Percentiles rank a stretch among this genome's conserved stretches.
These are phyloP conservation scores for Biston betularia DNA, from an alignment of 2,888 invertebrate species.

Conservation along the genomic window DNA sequence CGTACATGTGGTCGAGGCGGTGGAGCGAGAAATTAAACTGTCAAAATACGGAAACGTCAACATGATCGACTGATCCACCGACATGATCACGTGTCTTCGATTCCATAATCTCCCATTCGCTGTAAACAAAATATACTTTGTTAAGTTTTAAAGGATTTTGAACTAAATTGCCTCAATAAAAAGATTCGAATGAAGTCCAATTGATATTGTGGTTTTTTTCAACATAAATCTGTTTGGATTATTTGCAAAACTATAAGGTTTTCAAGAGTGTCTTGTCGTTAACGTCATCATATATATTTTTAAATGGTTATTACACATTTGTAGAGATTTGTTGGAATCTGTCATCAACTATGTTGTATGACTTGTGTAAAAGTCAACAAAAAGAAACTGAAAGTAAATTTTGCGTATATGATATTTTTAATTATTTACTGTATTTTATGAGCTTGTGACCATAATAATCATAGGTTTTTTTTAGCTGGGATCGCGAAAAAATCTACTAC, in stretches of 20 bases:
- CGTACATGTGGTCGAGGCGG: conserved; percentile 17
- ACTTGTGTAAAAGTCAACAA: background rate
- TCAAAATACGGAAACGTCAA: conserved; percentile 58
- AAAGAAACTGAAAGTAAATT: background rate
- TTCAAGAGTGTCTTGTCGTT: conserved; percentile 27
- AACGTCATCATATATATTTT: conserved; percentile 27
- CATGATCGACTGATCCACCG: conserved; percentile 44
- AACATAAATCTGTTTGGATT: conserved; percentile 10
- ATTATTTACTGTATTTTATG: too few species aligned
- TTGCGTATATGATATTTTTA: too few species aligned
- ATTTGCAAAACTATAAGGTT: conserved; percentile 16
- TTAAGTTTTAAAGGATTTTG: conserved; percentile 9
- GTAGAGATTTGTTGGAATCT: conserved; percentile 17
- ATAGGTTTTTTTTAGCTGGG: too few species aligned
- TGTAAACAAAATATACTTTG: conserved; percentile 16
- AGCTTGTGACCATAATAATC: too few species aligned
- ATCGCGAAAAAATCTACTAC: too few species aligned
- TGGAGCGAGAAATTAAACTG: conserved; percentile 50
- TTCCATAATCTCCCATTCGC: conserved; percentile 18
- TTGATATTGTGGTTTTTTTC: conserved; percentile 6
- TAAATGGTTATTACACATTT: conserved; percentile 21
- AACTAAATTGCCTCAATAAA: conserved; percentile 5
- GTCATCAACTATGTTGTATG: conserved; percentile 14
- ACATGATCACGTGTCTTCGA: conserved; percentile 29
- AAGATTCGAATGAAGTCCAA: background rate